A percentile compares a stretch with the other conserved stretches of the same genome.
Conservation (phyloP, 2,797 vertebrate species). For the Anguilla anguilla region DNA sequence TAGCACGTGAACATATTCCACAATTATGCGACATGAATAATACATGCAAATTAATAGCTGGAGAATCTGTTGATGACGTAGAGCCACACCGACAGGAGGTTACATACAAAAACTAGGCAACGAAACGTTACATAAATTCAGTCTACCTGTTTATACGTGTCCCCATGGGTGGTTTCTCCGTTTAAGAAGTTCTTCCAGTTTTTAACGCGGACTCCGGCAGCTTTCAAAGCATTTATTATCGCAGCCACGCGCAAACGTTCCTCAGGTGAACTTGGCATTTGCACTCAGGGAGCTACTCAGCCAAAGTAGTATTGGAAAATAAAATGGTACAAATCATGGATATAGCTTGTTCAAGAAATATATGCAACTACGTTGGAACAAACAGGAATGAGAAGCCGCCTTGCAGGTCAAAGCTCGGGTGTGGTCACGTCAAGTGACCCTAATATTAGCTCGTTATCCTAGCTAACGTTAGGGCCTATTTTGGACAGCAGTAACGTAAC, state of each 20-base stretch:
- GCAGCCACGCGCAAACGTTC: conserved; percentile 53
- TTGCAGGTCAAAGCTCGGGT: background rate
- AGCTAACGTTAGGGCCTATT: background rate
- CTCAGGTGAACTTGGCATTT: conserved; percentile 43
- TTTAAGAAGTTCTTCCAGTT: conserved; percentile 57
- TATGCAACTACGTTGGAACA: background rate
- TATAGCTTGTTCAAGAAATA: background rate
- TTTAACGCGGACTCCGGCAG: conserved; percentile 54
- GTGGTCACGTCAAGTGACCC: background rate
- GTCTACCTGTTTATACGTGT: conserved; percentile 36
- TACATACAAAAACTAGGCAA: background rate
- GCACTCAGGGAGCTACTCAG: background rate
- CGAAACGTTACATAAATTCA: background rate
- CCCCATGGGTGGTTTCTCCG: conserved; percentile 26
- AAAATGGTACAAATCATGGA: background rate
- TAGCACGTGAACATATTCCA: background rate
- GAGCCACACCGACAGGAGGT: background rate
- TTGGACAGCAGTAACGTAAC: background rate
- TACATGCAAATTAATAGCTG: background rate
- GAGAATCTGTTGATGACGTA: background rate
- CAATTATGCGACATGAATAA: background rate
- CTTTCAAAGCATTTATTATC: conserved; percentile 53
- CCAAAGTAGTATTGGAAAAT: background rate
- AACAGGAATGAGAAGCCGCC: background rate
- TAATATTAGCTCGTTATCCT: background rate